These are phyloP conservation scores for Drepana arcuata DNA, from an alignment of 1,140 invertebrate genomes.

Conservation along the genomic window DNA sequence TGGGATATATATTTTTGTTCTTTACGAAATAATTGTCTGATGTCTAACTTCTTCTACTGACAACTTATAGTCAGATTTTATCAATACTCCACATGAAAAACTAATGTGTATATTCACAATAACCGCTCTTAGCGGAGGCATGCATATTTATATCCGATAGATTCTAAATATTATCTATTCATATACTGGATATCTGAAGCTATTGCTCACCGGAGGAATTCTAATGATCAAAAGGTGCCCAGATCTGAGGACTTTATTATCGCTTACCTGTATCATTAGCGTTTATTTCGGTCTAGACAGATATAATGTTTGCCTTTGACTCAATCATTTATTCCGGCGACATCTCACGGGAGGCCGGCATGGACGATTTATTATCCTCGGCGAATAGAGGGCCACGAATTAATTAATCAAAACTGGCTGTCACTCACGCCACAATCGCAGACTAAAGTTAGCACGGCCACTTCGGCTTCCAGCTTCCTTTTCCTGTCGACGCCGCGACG, in stretches of 20 bases:
- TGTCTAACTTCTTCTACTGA: no score
- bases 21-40: no score
- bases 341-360: conserved; percentile 62
- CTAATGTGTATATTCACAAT: no score
- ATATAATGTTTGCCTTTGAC: conserved; percentile 57
- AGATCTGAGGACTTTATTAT: conserved; percentile 59
- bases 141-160: no score
- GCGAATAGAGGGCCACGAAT: conserved; percentile 41
- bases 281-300: conserved; percentile 57
- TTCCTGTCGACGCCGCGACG: conserved; percentile 58
- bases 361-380: conserved; percentile 64
- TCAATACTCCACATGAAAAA: no score
- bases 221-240: conserved; percentile 46
- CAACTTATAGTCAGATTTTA: no score
- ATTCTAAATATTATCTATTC: no score
- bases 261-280: conserved; percentile 63
- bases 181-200: no score
- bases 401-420: conserved; percentile 68
- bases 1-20: no score
- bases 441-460: conserved; percentile 44
- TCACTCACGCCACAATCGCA: conserved; percentile 57
- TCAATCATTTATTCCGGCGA: conserved; percentile 67
- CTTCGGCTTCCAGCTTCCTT: conserved; percentile 40
- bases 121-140: no score
- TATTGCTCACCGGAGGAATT: no score